These are phyloP conservation scores for Epizoanthus fatuus DNA, from an alignment of 92 coral and sea anemone species.

Conservation along the genomic window DNA sequence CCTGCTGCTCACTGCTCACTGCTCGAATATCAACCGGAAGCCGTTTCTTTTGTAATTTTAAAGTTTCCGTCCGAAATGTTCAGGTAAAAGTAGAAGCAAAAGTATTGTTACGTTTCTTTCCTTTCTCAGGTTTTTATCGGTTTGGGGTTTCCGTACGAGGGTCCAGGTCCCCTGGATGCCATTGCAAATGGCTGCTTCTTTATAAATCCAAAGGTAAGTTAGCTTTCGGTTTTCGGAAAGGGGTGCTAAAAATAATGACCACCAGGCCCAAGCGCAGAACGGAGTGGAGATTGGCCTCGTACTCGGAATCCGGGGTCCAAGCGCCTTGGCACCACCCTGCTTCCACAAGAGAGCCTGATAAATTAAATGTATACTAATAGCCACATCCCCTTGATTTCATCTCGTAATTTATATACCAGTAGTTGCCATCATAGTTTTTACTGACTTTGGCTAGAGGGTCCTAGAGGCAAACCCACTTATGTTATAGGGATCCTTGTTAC, in stretches of 20 bases:
- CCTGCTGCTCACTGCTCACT: too few species aligned
- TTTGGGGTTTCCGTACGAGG: conserved; percentile 95
- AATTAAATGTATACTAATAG: neutral
- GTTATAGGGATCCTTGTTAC: neutral
- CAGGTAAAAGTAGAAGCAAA: too few species aligned
- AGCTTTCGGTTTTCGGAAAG: neutral
- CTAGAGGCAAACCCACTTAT: too few species aligned
- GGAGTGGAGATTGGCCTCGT: neutral
- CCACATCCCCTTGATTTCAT: neutral
- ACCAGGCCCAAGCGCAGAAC: neutral
- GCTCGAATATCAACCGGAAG: too few species aligned
- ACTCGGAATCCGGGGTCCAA: too few species aligned
- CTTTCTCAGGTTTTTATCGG: conserved; percentile 88
- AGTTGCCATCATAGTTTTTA: too few species aligned
- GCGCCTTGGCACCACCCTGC: neutral
- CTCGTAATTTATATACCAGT: too few species aligned
- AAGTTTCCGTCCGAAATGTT: too few species aligned
- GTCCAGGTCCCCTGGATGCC: conserved; percentile 98
- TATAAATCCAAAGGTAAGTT: conserved; percentile 90
- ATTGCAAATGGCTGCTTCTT: conserved; percentile 95
- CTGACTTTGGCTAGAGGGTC: too few species aligned
- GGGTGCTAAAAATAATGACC: neutral
- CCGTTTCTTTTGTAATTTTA: too few species aligned
- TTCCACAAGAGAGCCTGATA: neutral
- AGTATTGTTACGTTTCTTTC: neutral